Base-by-base conservation (phyloP, 1,140 invertebrate species). In the Latrodectus geometricus region DNA sequence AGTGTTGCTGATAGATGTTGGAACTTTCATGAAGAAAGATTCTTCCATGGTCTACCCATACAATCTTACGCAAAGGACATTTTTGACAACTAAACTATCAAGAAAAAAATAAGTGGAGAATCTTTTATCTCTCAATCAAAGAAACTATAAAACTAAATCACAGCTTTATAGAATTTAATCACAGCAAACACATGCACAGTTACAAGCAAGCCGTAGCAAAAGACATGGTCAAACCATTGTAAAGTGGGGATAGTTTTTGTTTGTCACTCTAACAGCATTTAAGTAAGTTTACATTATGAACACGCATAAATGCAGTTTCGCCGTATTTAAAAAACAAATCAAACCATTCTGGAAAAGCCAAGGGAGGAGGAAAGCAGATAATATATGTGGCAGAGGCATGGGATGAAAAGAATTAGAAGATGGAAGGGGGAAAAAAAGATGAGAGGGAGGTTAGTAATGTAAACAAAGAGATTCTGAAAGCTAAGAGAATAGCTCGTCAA, bases 401-500 rank as follows among this genome's bases (percentile, higher is more conserved):
- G 35, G 20, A 76, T 20, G 35, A 66, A 69, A 69, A 69, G 74
- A 61, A 15, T 20, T 56, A 76, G 20, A 76, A 76, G 52, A 56
- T 20, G 20, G 72, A 50, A 74, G 20, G 70, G 74, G 20, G 54
- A n/a, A 52, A 50, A 75, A 52, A 23, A 78, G 35, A 35, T 5
- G 35, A 35, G 17, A 61, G 54, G 17, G 76, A 66, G 35, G 15
- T 61, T 48, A n/a, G 50, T 61, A 82, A 73, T 66, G 79, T 82
- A 82, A 82, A 82, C 79, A 82, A 82, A 52, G 23, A 73, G 52
- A 65, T 78, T 78, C 68, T 61, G 69, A 73, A 35, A 73, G 54
- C 69, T 70, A 74, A 83, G 80, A 82, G 82, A 84, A 84, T 76
- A 56, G 82, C 82, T 84, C 74, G 82, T 68, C 73, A 76, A 52